These are phyloP conservation scores for Chrysina gloriosa DNA, from an alignment of 2,888 invertebrate genomes.

Conservation along the genomic window DNA sequence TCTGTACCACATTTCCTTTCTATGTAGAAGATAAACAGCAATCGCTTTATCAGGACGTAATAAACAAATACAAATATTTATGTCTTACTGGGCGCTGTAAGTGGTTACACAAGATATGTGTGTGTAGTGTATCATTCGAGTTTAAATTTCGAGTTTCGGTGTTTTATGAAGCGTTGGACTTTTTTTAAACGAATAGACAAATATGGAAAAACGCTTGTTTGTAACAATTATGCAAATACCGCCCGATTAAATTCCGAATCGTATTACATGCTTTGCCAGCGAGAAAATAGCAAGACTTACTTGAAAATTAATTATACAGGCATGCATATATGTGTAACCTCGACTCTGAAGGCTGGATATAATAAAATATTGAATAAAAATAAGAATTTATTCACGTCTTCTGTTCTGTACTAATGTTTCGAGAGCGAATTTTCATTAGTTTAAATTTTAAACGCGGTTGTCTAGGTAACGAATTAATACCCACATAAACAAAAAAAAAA, in stretches of 20 bases:
- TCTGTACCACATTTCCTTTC: no score
- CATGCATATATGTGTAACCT: constrained; percentile 15
- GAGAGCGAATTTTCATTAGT: no score
- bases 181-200: background rate
- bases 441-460: background rate
- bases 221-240: constrained; percentile 30
- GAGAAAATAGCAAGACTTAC: constrained; percentile 39
- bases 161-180: no score
- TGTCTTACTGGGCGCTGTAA: background rate
- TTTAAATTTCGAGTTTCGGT: no score
- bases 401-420: no score
- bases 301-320: constrained; percentile 11
- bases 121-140: background rate
- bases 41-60: constrained; percentile 13
- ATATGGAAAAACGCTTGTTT: constrained; percentile 5
- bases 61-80: constrained; percentile 27
- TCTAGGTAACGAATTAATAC: constrained; percentile 21
- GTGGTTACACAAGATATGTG: constrained; percentile 6
- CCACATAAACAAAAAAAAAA: no score
- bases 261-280: constrained; percentile 54
- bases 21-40: background rate
- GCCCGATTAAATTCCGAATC: constrained; percentile 41
- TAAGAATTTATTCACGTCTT: no score
- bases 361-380: constrained; percentile 23
- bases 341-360: constrained; percentile 27